Conservation (phyloP, 37 sponge, comb jelly and placozoan species). For the Beroe forskalii region DNA sequence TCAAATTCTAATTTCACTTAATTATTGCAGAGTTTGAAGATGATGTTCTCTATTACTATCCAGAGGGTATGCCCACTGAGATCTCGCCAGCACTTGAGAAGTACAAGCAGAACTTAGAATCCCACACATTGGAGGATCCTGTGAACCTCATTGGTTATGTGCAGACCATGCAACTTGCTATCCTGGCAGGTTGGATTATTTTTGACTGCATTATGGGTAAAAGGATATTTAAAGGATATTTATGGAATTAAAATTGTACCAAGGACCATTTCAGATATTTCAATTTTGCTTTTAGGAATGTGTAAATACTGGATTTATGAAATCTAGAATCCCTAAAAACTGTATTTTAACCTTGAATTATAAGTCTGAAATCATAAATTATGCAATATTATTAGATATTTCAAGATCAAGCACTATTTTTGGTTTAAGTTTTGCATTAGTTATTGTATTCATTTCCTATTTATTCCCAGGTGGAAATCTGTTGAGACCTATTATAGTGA, state of each 20-base stretch:
- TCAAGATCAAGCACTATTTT: too few species aligned
- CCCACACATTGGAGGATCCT: neutral
- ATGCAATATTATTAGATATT: too few species aligned
- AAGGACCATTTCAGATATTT: too few species aligned
- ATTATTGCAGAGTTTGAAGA: constrained; percentile 51
- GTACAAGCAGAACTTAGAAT: neutral
- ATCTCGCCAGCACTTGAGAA: neutral
- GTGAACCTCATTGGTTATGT: constrained; percentile 11
- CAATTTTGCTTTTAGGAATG: neutral
- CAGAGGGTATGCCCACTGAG: neutral
- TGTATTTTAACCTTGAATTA: too few species aligned
- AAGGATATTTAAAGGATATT: too few species aligned
- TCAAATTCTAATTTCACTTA: too few species aligned
- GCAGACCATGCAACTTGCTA: constrained; percentile 58
- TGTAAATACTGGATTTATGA: too few species aligned
- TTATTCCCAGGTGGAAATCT: constrained; percentile 5
- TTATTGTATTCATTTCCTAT: neutral
- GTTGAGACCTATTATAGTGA: constrained; percentile 45
- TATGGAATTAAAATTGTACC: too few species aligned
- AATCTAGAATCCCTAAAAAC: too few species aligned
- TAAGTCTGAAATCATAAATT: too few species aligned
- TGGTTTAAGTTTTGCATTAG: too few species aligned
- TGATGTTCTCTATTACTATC: constrained; percentile 28
- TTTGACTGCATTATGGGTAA: too few species aligned
- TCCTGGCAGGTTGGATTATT: neutral